A percentile compares a stretch with the other conserved stretches of the same genome.
phyloP scores from a whole-genome alignment of 2,888 invertebrate genomes.

The Polydrusus tereticollis region DNA sequence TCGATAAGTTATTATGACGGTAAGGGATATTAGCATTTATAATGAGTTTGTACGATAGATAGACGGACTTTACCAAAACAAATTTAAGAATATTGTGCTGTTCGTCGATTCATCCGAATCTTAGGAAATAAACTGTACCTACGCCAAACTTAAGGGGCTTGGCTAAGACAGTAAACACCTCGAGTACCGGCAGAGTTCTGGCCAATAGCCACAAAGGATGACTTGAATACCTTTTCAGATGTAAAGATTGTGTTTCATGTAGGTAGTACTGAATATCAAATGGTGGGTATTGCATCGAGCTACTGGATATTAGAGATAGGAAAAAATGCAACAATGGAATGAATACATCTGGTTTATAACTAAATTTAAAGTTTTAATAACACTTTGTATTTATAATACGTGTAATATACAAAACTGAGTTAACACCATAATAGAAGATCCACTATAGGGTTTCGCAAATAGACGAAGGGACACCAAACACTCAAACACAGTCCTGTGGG shows the following conservation, averaged over 20 bases:
- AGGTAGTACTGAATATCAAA: conserved; percentile 20
- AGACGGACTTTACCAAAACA: too few relatives aligned
- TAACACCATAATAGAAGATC: neutral
- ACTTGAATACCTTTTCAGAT: conserved; percentile 30
- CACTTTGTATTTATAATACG: neutral
- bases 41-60: too few relatives aligned
- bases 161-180: conserved; percentile 41
- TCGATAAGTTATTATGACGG: too few relatives aligned
- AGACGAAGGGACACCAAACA: conserved; percentile 21
- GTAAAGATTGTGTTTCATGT: conserved; percentile 27
- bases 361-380: too few relatives aligned
- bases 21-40: too few relatives aligned
- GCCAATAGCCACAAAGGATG: conserved; percentile 35
- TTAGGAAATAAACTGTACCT: conserved; percentile 6
- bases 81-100: too few relatives aligned
- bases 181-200: conserved; percentile 16
- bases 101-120: too few relatives aligned
- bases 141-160: conserved; percentile 29
- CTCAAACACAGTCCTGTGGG: conserved; percentile 16
- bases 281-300: neutral
- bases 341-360: too few relatives aligned
- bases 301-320: neutral
- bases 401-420: neutral
- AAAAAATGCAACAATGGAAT: neutral
- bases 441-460: conserved; percentile 19